Conservation (phyloP, 2,797 vertebrate species). For the Masticophis lateralis region DNA sequence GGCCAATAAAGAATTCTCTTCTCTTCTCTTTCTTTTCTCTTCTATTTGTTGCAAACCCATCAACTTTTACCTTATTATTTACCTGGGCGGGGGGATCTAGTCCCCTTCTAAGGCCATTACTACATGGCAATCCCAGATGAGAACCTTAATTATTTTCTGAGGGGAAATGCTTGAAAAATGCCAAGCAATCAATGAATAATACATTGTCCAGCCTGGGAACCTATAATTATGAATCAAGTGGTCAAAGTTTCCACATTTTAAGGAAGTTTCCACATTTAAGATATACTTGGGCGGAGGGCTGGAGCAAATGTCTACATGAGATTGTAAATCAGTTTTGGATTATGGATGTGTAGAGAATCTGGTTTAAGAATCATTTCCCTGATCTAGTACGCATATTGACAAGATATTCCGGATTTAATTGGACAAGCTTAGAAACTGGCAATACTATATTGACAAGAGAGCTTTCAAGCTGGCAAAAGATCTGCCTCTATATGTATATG, state of each 20-base stretch:
- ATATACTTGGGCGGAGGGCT: background rate
- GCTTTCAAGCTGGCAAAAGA: background rate
- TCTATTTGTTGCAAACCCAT: no score
- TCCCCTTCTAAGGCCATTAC: background rate
- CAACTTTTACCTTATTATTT: background rate
- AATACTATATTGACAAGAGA: background rate
- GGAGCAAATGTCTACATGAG: background rate
- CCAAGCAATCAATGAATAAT: background rate
- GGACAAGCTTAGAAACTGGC: background rate
- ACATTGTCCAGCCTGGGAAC: background rate
- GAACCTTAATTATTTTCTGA: background rate
- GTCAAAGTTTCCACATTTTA: background rate
- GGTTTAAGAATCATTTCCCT: background rate
- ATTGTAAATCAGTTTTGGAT: background rate
- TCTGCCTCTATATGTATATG: background rate
- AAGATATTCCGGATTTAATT: background rate
- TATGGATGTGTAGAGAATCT: background rate
- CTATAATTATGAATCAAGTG: background rate
- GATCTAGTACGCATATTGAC: background rate
- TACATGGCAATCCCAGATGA: no score
- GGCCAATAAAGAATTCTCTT: no score
- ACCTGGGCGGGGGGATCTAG: background rate
- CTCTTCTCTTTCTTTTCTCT: no score
- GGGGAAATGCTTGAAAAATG: background rate
- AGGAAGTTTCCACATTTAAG: background rate